These are phyloP conservation scores for Dendrocopos noguchii DNA, from an alignment of 2,113 vertebrate species.

Conservation along the genomic window DNA sequence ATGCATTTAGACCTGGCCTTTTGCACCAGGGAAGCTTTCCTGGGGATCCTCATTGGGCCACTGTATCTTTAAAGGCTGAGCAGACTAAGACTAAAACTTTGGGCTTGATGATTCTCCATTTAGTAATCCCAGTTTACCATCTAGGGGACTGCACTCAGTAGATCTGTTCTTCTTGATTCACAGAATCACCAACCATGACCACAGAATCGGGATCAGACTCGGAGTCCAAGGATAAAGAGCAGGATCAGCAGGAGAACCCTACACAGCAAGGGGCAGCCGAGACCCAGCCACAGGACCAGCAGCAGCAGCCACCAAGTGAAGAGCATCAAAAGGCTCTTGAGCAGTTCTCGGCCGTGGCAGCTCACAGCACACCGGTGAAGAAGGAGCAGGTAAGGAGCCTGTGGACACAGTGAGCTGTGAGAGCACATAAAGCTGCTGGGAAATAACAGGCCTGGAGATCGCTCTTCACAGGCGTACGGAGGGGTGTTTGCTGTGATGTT, in stretches of 20 bases:
- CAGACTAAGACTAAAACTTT: not conserved
- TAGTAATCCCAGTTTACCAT: not conserved
- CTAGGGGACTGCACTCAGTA: not conserved
- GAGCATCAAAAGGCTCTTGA: slow-evolving; percentile 76
- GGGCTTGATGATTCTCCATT: rapidly evolving
- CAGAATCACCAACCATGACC: slow-evolving; percentile 94
- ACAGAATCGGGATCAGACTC: slow-evolving; percentile 91
- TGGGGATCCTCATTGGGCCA: not conserved
- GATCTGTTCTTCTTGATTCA: slow-evolving; percentile 13
- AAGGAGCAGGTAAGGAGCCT: slow-evolving; percentile 72
- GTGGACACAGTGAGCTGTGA: rapidly evolving
- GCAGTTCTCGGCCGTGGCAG: slow-evolving; percentile 82
- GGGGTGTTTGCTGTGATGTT: not conserved
- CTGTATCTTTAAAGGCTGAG: not conserved
- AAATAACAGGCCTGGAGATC: rapidly evolving
- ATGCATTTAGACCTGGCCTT: not conserved
- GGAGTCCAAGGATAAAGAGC: slow-evolving; percentile 86
- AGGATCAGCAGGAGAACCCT: slow-evolving; percentile 79
- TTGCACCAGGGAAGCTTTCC: not conserved
- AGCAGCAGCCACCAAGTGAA: not conserved
- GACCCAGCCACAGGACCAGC: slow-evolving; percentile 4
- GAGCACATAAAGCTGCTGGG: not conserved
- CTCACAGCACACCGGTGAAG: slow-evolving; percentile 85
- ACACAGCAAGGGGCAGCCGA: slow-evolving; percentile 54
- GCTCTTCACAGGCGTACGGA: rapidly evolving